These are phyloP conservation scores for Rhingia rostrata DNA, from an alignment of 2,888 invertebrate species.

Conservation along the genomic window DNA sequence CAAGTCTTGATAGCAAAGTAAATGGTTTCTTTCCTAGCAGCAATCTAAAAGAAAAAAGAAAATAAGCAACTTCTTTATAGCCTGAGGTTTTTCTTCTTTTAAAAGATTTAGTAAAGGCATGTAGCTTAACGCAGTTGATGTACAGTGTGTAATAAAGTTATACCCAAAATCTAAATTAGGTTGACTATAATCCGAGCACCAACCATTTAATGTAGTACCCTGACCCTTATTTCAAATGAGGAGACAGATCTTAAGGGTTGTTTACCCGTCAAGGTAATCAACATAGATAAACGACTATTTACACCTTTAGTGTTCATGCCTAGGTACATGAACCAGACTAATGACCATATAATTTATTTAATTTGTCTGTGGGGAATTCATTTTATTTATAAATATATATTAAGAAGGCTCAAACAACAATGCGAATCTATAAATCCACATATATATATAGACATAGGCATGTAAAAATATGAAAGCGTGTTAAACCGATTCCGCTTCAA, in stretches of 20 bases:
- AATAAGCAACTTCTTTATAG: conserved; percentile 33
- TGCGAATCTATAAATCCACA: not conserved
- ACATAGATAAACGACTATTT: conserved; percentile 14
- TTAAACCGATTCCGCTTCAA: too few relatives aligned
- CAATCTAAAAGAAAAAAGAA: conserved; percentile 70
- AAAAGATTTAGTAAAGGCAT: conserved; percentile 11
- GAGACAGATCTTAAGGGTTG: conserved; percentile 62
- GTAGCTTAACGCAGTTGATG: not conserved
- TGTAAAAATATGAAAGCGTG: too few relatives aligned
- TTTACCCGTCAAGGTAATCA: conserved; percentile 28
- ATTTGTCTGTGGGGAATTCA: not conserved
- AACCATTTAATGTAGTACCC: conserved; percentile 21
- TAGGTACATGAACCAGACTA: not conserved
- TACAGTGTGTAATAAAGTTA: not conserved
- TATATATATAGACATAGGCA: not conserved
- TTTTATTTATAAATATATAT: not conserved
- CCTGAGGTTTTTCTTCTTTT: conserved; percentile 38
- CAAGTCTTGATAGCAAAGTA: conserved; percentile 95
- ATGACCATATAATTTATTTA: not conserved
- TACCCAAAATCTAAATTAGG: conserved; percentile 32
- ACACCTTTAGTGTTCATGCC: not conserved
- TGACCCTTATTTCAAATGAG: conserved; percentile 45
- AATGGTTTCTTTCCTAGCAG: conserved; percentile 75
- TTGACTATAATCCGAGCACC: conserved; percentile 49
- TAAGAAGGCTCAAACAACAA: not conserved